Percentiles rank a stretch among this genome's conserved stretches.
These are phyloP conservation scores for Clarias gariepinus DNA, from an alignment of 2,113 vertebrate species.

Conservation along the genomic window DNA sequence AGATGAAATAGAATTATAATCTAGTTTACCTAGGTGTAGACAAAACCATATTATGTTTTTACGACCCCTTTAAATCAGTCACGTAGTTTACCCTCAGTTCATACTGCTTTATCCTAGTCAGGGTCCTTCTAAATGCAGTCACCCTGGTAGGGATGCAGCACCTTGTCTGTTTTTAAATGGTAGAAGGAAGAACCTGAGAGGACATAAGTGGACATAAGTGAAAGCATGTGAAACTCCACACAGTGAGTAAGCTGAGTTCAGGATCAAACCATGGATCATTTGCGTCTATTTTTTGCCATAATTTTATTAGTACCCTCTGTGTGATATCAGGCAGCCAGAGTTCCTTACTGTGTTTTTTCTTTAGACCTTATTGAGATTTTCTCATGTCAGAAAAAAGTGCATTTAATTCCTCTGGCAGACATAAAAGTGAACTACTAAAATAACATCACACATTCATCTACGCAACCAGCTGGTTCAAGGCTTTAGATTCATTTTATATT, in stretches of 20 bases:
- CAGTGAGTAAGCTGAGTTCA: not conserved
- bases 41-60: not conserved
- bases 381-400: not conserved
- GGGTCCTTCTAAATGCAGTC: not conserved
- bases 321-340: slow-evolving; percentile 21
- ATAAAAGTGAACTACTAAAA: not conserved
- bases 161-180: not conserved
- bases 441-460: not conserved
- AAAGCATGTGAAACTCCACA: not conserved
- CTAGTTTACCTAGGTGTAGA: not conserved
- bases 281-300: not conserved
- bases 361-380: slow-evolving; percentile 14
- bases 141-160: not conserved
- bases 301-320: not conserved
- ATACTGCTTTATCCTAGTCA: not conserved
- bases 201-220: not conserved
- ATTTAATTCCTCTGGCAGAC: not conserved
- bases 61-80: not conserved
- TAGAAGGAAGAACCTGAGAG: not conserved
- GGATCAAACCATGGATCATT: not conserved
- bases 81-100: not conserved
- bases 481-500: not conserved
- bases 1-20: not conserved
- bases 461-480: not conserved
- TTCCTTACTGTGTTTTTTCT: slow-evolving; percentile 16